Evolutionary conservation across 2,888 invertebrate species (phyloP), one percentile per base, ranked within the genome.

Genomic region (Agrilus mali): DNA sequence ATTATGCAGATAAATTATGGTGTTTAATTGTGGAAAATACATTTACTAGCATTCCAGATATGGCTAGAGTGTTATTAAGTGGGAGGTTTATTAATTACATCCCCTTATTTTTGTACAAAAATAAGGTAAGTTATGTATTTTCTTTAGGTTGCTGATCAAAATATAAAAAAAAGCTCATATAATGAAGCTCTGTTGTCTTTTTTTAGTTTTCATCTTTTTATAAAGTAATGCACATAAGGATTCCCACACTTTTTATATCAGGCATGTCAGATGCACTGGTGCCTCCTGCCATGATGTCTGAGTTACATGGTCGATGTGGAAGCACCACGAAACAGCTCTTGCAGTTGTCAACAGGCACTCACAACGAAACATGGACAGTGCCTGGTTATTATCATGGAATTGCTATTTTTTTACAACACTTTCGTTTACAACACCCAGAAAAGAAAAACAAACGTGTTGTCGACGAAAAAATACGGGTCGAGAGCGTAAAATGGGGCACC

Each of bases 301-400:
- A 82, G 46, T 71, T 95, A 41, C 86, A 83, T 60, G 72, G 78
- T 53, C 69, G 76, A 37, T 90, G 89, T 60, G 77, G 78, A 31
- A 84, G 89, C 48, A 65, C 75, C 16, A 73, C 78, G 54, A 94
- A 94, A 67, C 80, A 83, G 51, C 66, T 94, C 36, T 68, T 82
- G 16, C 78, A 83, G 57, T 76, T 94, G 64, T 77, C 80, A 2
- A 77, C 80, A 15, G 95, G 95, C 2, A 86, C 88, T 1, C 95
- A 96, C 65, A 94, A 95, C 59, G 93, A 95, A 64, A 95, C 94
- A 0, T 95, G 94, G 94, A 83, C 83, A 46, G 80, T 86, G 55
- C 77, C 82, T 47, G 87, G 86, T 49, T 95, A 90, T 56, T 83
- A 80, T 57, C 64, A 72, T 17, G 67, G 70, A 2, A 60, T 78